Evolutionary conservation across 2,888 invertebrate species (phyloP).

Genomic region (Phalera bucephala): DNA sequence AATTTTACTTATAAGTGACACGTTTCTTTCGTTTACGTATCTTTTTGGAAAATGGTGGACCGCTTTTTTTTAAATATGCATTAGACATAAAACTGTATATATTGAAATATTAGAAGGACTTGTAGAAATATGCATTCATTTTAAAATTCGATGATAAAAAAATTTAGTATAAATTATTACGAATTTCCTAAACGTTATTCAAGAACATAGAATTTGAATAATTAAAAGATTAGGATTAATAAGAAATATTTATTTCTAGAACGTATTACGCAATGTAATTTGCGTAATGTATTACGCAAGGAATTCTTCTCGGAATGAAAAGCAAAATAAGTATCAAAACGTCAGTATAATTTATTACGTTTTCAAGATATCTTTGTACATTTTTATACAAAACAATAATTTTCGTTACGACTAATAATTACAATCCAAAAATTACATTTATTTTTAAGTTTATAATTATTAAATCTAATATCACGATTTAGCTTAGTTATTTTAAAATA

Average conservation of each 20-base stretch:
- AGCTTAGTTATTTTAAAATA: conserved; percentile 77
- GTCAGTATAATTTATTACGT: conserved; percentile 82
- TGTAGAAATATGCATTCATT: too few relatives aligned
- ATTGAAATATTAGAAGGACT: too few relatives aligned
- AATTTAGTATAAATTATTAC: too few relatives aligned
- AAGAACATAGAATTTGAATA: conserved; percentile 11
- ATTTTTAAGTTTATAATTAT: conserved; percentile 78
- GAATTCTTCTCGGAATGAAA: conserved; percentile 50
- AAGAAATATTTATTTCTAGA: too few relatives aligned
- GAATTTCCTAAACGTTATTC: not conserved
- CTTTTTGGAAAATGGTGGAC: too few relatives aligned
- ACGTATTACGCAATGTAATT: too few relatives aligned
- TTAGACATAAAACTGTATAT: too few relatives aligned
- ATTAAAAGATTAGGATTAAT: too few relatives aligned
- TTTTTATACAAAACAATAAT: conserved; percentile 82
- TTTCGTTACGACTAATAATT: conserved; percentile 79
- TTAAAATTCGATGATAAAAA: too few relatives aligned
- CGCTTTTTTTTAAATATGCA: too few relatives aligned
- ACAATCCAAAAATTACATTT: conserved; percentile 82
- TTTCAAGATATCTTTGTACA: conserved; percentile 80
- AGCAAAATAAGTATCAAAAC: conserved; percentile 77
- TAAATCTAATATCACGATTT: conserved; percentile 83
- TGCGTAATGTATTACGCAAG: conserved; percentile 12
- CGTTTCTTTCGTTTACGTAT: too few relatives aligned
- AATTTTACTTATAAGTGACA: too few relatives aligned